phyloP scores from a whole-genome alignment of 2,113 vertebrate species.

The Pyxicephalus adspersus region DNA sequence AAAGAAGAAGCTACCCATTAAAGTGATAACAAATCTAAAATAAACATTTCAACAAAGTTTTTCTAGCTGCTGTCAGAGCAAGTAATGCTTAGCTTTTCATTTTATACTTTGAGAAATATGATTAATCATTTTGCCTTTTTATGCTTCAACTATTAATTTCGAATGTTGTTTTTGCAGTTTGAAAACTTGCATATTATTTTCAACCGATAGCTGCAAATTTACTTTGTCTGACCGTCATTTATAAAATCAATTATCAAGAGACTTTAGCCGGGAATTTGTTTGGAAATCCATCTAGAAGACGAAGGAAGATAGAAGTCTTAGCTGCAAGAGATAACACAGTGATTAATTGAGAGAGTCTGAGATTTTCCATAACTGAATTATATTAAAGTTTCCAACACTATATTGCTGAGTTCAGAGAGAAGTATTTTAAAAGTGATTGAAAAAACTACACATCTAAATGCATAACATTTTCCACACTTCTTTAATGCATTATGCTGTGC shows the following conservation, averaged over 20 bases:
- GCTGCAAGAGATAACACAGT: constrained; percentile 50
- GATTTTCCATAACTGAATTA: constrained; percentile 47
- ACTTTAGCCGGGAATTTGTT: constrained; percentile 39
- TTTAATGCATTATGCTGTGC: no score
- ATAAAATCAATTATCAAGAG: constrained; percentile 43
- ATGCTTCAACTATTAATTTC: constrained; percentile 8
- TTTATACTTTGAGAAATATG: constrained; percentile 5
- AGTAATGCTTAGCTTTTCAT: not conserved
- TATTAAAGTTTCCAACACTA: constrained; percentile 31
- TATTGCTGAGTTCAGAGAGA: constrained; percentile 20
- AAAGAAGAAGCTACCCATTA: no score
- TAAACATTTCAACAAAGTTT: not conserved
- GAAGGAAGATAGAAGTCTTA: constrained; percentile 44
- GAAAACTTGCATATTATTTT: not conserved
- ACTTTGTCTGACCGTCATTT: constrained; percentile 32
- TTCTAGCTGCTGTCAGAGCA: not conserved
- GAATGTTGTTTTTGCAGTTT: not conserved
- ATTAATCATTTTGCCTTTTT: constrained; percentile 24
- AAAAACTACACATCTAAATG: constrained; percentile 13
- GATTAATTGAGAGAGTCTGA: constrained; percentile 49
- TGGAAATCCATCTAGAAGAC: constrained; percentile 44
- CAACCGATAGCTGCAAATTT: not conserved
- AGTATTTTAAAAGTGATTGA: constrained; percentile 45
- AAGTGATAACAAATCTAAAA: no score
- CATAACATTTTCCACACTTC: not conserved